phyloP scores from a whole-genome alignment of 2,888 invertebrate genomes.

The Ethmia dodecea region DNA sequence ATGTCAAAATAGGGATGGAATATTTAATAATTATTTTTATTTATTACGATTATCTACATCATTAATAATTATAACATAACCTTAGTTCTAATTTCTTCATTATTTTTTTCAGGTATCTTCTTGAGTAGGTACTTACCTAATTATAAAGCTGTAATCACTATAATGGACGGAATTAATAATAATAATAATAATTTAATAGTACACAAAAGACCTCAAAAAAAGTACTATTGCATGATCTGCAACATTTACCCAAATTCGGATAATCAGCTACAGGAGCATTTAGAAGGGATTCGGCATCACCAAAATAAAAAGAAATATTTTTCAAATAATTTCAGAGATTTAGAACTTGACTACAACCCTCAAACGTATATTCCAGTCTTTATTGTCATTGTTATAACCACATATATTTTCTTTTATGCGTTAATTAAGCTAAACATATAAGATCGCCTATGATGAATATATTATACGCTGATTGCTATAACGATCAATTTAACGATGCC shows the following conservation, averaged over 20 bases:
- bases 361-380: slow-evolving; percentile 46
- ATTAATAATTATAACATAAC: no score
- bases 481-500: slow-evolving; percentile 54
- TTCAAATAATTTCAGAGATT: slow-evolving; percentile 25
- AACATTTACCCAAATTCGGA: slow-evolving; percentile 58
- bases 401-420: slow-evolving; percentile 49
- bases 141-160: no score
- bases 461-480: slow-evolving; percentile 41
- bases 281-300: slow-evolving; percentile 59
- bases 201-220: no score
- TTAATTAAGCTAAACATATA: slow-evolving; percentile 35
- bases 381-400: slow-evolving; percentile 43
- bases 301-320: slow-evolving; percentile 52
- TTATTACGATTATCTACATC: no score
- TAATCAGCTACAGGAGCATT: slow-evolving; percentile 62
- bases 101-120: no score
- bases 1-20: no score
- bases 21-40: no score
- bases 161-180: no score
- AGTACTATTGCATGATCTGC: slow-evolving; percentile 53
- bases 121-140: no score
- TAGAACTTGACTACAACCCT: slow-evolving; percentile 34
- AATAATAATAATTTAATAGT: no score
- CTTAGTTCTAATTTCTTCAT: no score
- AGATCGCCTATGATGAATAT: slow-evolving; percentile 20